Evolutionary conservation across 2,888 invertebrate species (phyloP), one percentile per base, ranked within the genome.

Genomic region (Drymonia ruficornis): DNA sequence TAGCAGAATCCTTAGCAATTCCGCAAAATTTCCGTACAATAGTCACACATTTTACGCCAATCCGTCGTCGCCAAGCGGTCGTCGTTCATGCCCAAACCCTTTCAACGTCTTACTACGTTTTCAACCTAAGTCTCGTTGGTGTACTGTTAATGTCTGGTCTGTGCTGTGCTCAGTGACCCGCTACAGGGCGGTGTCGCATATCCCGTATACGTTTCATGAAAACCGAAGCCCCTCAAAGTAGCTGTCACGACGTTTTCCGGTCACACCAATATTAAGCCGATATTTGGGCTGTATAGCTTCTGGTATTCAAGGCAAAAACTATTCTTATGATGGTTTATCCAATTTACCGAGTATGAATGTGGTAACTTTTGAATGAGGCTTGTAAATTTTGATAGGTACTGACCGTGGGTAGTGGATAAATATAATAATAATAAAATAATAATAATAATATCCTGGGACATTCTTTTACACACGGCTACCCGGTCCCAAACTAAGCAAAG

Each of bases 161-260:
- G 69, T 53, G 67, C 61, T 60, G 64, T 78, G 77, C 65, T 59
- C 74, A 70, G 44, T 80, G 82, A 81, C 79, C 80, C 75, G 61
- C 63, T 59, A 42, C 53, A 53, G 65, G 56, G 56, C 56, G 67
- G 78, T 83, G 69, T 84, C 78, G 60, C 55, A 52, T 83, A 62
- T 74, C 78, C 57, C 57, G 67, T 77, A 73, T 77, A 66, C 56
- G 67, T 77, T 77, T 76, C 80, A 70, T 67, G 76, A 73, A 78
- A 77, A 74, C 79, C 74, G 86, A 86, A 85, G 80, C 85, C 85
- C 59, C 67, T 70, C 73, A 83, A 78, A 55, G 55, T 63, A 72
- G 72, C 79, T 76, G 83, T 80, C 84, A 80, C 80, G 71, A 78
- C 79, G 76, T 67, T 76, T 80, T 78, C 70, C 60, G 63, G 72